Percentiles rank a stretch among this genome's conserved stretches.
Evolutionary conservation across 2,113 vertebrate species (phyloP).

Genomic region (Spizaetus ornatus): DNA sequence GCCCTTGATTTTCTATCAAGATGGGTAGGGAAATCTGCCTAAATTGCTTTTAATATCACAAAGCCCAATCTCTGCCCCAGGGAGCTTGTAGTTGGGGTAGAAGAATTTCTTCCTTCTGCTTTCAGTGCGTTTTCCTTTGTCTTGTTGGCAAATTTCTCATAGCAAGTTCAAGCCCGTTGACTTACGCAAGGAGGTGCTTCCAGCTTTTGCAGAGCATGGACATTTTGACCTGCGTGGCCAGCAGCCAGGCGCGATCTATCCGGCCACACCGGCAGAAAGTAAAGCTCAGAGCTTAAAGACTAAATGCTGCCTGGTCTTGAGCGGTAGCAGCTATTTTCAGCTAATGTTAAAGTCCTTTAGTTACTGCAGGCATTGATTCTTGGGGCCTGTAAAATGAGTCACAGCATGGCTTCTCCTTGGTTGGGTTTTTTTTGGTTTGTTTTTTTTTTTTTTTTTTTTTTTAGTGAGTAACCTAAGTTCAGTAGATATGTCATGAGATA

Average conservation of each 20-base stretch:
- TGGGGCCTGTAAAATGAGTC: not conserved
- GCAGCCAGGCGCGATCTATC: not conserved
- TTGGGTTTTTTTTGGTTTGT: not conserved
- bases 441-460: not conserved
- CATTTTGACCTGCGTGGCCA: not conserved
- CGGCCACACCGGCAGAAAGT: not conserved
- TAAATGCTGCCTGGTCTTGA: not conserved
- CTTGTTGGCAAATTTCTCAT: not conserved
- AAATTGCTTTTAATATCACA: constrained; percentile 3
- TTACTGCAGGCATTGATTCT: constrained; percentile 14
- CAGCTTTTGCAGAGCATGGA: not conserved
- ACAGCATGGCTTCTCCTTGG: not conserved
- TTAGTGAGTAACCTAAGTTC: not conserved
- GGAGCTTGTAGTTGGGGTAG: not conserved
- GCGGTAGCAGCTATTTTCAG: not conserved
- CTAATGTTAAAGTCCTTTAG: not conserved
- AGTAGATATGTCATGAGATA: not conserved
- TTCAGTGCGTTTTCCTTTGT: not conserved
- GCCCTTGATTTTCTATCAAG: not conserved
- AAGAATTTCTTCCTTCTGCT: not conserved
- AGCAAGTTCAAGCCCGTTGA: not conserved
- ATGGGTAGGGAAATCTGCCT: not conserved
- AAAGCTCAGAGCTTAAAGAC: not conserved
- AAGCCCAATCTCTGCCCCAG: not conserved
- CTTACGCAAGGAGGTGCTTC: not conserved